phyloP scores from a whole-genome alignment of 2,113 vertebrate species.

The Thermophis baileyi region DNA sequence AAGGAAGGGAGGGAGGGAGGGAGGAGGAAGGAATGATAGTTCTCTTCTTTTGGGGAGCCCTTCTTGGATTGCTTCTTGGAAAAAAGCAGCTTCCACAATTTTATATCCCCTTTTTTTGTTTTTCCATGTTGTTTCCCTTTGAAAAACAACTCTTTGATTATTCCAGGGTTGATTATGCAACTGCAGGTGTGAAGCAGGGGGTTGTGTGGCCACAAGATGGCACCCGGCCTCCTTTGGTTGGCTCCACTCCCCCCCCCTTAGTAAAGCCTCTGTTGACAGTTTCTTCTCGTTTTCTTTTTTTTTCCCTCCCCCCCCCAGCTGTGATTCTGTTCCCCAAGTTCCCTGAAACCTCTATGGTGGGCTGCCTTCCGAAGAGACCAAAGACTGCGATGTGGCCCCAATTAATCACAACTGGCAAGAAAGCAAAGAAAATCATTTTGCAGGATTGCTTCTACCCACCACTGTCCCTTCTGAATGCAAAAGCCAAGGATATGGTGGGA shows the following conservation, averaged over 20 bases:
- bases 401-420: neutral
- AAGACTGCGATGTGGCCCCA: too few relatives aligned
- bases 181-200: neutral
- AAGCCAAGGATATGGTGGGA: neutral
- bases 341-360: too few relatives aligned
- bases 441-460: neutral
- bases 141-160: neutral
- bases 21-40: neutral
- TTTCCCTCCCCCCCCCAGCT: neutral
- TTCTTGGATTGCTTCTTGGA: neutral
- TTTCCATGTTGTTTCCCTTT: neutral
- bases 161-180: neutral
- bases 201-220: neutral
- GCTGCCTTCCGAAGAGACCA: too few relatives aligned
- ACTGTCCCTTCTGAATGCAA: neutral
- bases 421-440: neutral
- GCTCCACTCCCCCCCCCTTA: neutral
- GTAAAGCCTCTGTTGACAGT: neutral
- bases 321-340: too few relatives aligned
- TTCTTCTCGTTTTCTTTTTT: neutral
- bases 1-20: neutral
- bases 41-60: neutral
- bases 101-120: neutral
- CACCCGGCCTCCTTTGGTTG: neutral
- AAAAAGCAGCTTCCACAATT: neutral